Base-by-base conservation (phyloP, 2,113 vertebrate genomes). In the Mola mola region DNA sequence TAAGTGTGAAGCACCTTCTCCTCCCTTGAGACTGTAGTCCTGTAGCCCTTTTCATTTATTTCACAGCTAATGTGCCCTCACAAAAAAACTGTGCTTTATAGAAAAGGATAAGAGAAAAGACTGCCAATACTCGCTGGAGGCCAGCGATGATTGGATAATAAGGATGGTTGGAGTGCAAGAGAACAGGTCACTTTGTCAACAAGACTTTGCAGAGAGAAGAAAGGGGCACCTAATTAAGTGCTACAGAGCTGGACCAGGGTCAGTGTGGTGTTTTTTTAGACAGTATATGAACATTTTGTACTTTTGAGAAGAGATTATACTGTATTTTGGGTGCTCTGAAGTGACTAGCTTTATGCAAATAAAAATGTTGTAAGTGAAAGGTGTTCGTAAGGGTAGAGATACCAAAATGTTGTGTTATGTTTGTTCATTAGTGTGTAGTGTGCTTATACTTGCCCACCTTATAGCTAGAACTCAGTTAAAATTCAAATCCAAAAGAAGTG, bases 91-190 rank as follows among this genome's bases (percentile, higher is more conserved):
- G 6, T 6, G 11, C 12, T 17, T 11, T 38, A 64, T 38, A 62
- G 38, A 31, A 5, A 12, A 49, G 26, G 41, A 34, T 16, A 49
- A 37, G 44, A 70, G 57, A 3, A 69, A 63, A 69, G 22, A 65
- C 69, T 51, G 71, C 36, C 36, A 59, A 31, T 56, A 20, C 31
- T 79, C 68, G 71, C 47, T 0, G 4, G 28, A 60, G 17, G 25
- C 78, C 71, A 73, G 41, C 60, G 62, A 24, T 64, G 50, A 79
- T 66, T 57, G 41, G 36, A 70, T 48, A 49, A 62, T 63, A 37
- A 52, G 64, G 55, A 70, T 16, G 33, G 62, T 49, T 17, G 43
- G 50, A 64, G 40, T 38, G 50, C 50, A 60, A 24, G 28, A 44
- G 29, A 69, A 66, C 34, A 66, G 21, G 46, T 20, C 34, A 62